Percentiles rank a stretch among this genome's conserved stretches.
Evolutionary conservation across 2,797 vertebrate species (phyloP).

Genomic region (Halcyon chelicuti): DNA sequence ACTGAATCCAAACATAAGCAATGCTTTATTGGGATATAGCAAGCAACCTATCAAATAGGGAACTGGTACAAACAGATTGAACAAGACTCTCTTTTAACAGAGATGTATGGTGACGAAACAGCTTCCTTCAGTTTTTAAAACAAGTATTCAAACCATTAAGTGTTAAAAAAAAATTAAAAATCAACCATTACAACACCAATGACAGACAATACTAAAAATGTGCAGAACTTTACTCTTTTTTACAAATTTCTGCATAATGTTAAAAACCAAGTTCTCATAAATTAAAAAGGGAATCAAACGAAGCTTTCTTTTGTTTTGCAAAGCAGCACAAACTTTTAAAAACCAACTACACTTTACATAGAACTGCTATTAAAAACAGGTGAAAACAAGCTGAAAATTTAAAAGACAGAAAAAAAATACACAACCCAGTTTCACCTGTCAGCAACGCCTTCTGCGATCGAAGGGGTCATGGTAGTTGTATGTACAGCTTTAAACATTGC

Average conservation of each 20-base stretch:
- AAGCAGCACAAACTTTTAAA: slow-evolving; percentile 66
- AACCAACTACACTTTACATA: slow-evolving; percentile 65
- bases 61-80: slow-evolving; percentile 70
- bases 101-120: slow-evolving; percentile 72
- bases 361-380: slow-evolving; percentile 56
- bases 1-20: slow-evolving; percentile 65
- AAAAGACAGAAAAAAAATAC: slow-evolving; percentile 59
- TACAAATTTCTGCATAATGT: slow-evolving; percentile 67
- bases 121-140: slow-evolving; percentile 73
- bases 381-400: slow-evolving; percentile 68
- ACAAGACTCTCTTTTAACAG: slow-evolving; percentile 80
- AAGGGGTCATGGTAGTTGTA: slow-evolving; percentile 59
- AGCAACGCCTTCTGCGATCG: slow-evolving; percentile 57
- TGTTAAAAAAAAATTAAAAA: slow-evolving; percentile 15
- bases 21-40: slow-evolving; percentile 76
- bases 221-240: slow-evolving; percentile 74
- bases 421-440: slow-evolving; percentile 66
- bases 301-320: slow-evolving; percentile 39
- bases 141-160: slow-evolving; percentile 62
- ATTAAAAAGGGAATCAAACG: slow-evolving; percentile 73
- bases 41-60: slow-evolving; percentile 74
- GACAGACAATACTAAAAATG: slow-evolving; percentile 74
- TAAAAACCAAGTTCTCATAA: slow-evolving; percentile 76
- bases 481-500: slow-evolving; percentile 65
- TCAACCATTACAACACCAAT: slow-evolving; percentile 69